A percentile compares a stretch with the other conserved stretches of the same genome.
Conservation (phyloP, 2,888 invertebrate species). For the Metopia argyrocephala region DNA sequence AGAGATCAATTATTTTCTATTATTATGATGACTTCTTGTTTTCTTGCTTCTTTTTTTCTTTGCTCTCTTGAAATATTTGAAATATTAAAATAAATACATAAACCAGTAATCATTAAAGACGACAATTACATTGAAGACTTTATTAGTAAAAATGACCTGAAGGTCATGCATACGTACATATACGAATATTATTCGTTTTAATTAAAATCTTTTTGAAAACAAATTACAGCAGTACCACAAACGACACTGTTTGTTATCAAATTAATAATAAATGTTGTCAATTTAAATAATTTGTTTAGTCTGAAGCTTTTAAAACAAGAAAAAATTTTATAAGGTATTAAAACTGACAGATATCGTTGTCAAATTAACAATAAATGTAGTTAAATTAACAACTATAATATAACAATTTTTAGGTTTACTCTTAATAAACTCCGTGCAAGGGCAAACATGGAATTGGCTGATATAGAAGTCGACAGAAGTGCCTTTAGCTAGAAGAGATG, state of each 20-base stretch:
- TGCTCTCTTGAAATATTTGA: not conserved
- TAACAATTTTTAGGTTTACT: too few relatives aligned
- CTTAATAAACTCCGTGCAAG: too few relatives aligned
- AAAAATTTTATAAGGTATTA: too few relatives aligned
- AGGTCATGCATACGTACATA: too few relatives aligned
- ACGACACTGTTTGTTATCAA: not conserved
- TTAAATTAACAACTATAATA: not conserved
- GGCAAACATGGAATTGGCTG: too few relatives aligned
- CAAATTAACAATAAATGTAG: not conserved
- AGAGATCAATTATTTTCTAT: constrained; percentile 49
- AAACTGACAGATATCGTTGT: not conserved
- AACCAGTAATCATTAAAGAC: constrained; percentile 12
- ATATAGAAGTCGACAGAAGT: too few relatives aligned
- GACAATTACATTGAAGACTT: constrained; percentile 7
- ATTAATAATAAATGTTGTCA: not conserved
- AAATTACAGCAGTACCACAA: too few relatives aligned
- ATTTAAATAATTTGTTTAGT: not conserved
- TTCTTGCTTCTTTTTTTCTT: not conserved
- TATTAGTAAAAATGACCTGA: not conserved
- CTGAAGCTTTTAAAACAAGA: too few relatives aligned
- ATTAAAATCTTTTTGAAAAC: too few relatives aligned
- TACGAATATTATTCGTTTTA: too few relatives aligned
- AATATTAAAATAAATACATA: too few relatives aligned
- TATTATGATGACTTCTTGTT: not conserved
- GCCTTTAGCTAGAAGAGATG: too few relatives aligned